phyloP scores from a whole-genome alignment of 2,113 vertebrate species.

The Telmatochromis sp. region DNA sequence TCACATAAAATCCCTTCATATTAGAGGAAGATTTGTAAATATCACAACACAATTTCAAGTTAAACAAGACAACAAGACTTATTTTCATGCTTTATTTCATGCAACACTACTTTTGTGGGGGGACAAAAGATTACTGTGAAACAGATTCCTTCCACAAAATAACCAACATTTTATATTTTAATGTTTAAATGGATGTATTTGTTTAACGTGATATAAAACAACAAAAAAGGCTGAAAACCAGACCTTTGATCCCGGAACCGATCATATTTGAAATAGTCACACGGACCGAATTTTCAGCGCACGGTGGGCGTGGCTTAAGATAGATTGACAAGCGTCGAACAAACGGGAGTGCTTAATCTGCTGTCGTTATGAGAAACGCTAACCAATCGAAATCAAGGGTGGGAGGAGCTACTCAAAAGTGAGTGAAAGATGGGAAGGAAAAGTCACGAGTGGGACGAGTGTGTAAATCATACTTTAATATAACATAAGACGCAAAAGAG shows the following conservation, averaged over 20 bases:
- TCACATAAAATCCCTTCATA: not conserved
- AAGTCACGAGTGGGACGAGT: not conserved
- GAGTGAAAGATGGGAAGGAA: not conserved
- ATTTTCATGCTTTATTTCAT: not conserved
- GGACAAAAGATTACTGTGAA: too few relatives aligned
- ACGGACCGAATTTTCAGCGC: constrained; percentile 23
- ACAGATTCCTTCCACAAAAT: not conserved
- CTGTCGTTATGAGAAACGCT: accelerated
- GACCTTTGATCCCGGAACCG: not conserved
- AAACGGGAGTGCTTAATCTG: not conserved
- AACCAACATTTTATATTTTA: not conserved
- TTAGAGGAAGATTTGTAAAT: not conserved
- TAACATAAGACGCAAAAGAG: accelerated
- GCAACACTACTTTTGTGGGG: accelerated
- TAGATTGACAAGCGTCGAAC: constrained; percentile 25
- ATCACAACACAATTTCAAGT: not conserved
- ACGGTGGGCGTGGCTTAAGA: constrained; percentile 10
- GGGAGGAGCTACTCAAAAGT: not conserved
- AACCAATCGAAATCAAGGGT: constrained; percentile 42
- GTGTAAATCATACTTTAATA: not conserved
- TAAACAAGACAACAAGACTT: not conserved
- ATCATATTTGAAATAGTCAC: not conserved
- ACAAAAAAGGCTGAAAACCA: not conserved
- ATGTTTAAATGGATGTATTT: not conserved
- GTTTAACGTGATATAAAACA: not conserved